Evolutionary conservation across 2,888 invertebrate species (phyloP).

Genomic region (Ditula angustiorana): DNA sequence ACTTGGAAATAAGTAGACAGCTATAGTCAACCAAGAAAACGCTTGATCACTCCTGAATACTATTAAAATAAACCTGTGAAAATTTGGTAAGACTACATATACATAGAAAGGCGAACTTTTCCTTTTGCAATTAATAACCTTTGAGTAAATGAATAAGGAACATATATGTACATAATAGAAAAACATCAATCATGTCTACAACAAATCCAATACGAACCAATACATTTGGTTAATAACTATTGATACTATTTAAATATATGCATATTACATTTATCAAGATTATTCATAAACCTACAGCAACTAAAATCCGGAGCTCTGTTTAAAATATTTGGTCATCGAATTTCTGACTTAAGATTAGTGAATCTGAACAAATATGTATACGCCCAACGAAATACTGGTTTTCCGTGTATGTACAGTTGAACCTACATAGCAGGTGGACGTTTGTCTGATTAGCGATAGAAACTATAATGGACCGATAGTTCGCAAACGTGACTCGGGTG

Average conservation of each 20-base stretch:
- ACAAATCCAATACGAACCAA: not conserved
- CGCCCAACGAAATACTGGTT: slow-evolving; percentile 33
- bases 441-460: slow-evolving; percentile 28
- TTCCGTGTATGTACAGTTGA: slow-evolving; percentile 15
- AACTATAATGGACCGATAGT: slow-evolving; percentile 38
- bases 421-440: slow-evolving; percentile 18
- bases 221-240: not conserved
- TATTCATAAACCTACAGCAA: not conserved
- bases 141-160: too few relatives aligned
- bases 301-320: not conserved
- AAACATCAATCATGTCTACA: not conserved
- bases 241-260: too few relatives aligned
- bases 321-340: not conserved
- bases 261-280: not conserved
- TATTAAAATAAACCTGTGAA: too few relatives aligned
- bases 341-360: slow-evolving; percentile 1
- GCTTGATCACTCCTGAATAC: too few relatives aligned
- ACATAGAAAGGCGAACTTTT: too few relatives aligned
- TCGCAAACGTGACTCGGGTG: slow-evolving; percentile 39
- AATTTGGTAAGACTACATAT: too few relatives aligned
- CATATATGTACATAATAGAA: too few relatives aligned
- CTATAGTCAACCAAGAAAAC: too few relatives aligned
- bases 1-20: too few relatives aligned
- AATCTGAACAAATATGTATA: slow-evolving; percentile 30
- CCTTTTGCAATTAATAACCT: too few relatives aligned